Percentiles rank a stretch among this genome's conserved stretches.
Evolutionary conservation across 1,140 invertebrate genomes (phyloP).

Genomic region (Saccostrea cuccullata): DNA sequence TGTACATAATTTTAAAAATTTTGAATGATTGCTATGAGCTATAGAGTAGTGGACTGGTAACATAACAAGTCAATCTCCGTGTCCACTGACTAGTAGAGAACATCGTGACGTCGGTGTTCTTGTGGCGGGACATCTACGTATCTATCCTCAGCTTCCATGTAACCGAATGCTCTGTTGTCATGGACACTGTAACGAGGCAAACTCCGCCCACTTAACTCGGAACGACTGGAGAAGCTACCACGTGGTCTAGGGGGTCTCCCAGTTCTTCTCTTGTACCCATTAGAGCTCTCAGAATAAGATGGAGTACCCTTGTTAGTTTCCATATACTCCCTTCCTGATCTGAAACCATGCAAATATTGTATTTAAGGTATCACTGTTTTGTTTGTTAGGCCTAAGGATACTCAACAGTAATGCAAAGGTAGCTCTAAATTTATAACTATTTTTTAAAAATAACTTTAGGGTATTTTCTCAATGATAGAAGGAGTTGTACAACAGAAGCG

Average conservation of each 20-base stretch:
- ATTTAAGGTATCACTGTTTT: not conserved
- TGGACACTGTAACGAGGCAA: not conserved
- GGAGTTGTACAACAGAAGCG: no score
- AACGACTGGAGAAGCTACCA: not conserved
- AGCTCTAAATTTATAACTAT: no score
- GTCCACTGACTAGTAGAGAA: not conserved
- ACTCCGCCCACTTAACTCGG: not conserved
- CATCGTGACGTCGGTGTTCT: not conserved
- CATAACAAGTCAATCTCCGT: no score
- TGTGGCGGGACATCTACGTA: not conserved
- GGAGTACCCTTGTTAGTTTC: not conserved
- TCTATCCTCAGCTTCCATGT: not conserved
- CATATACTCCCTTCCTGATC: not conserved
- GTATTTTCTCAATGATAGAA: no score
- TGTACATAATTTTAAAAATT: no score
- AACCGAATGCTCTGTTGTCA: not conserved
- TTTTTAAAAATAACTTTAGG: no score
- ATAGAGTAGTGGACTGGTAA: no score
- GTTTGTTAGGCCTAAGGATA: not conserved
- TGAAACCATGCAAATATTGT: not conserved
- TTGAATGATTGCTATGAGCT: no score
- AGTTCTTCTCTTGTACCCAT: not conserved
- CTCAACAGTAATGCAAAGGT: no score
- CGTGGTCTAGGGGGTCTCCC: not conserved
- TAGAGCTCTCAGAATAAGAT: not conserved